These are phyloP conservation scores for Ylistrum balloti DNA, from an alignment of 1,140 invertebrate species.

Conservation along the genomic window DNA sequence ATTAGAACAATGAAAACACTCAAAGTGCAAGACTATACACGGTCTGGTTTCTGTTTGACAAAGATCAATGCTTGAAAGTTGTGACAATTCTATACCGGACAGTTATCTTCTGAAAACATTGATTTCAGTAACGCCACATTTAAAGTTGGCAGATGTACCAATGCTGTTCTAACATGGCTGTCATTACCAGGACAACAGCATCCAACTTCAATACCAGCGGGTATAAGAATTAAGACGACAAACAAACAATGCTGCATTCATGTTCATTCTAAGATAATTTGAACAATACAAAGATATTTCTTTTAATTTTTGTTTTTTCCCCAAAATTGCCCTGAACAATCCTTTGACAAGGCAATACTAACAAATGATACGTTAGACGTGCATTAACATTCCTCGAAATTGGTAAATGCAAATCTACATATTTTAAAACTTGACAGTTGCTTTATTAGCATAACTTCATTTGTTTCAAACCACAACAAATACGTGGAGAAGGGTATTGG, in stretches of 20 bases:
- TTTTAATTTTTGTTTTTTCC: background rate
- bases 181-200: background rate
- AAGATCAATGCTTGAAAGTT: slow-evolving; percentile 27
- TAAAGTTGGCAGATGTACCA: background rate
- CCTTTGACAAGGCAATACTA: background rate
- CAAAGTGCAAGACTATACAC: background rate
- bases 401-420: background rate
- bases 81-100: background rate
- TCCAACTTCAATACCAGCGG: no score
- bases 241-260: no score
- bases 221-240: no score
- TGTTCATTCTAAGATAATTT: no score
- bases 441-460: slow-evolving; percentile 6
- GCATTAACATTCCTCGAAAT: background rate
- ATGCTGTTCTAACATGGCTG: background rate
- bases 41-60: background rate
- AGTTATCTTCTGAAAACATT: slow-evolving; percentile 16
- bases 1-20: background rate
- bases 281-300: background rate
- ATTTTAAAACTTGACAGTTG: slow-evolving; percentile 3
- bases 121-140: background rate
- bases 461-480: background rate
- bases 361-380: background rate
- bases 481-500: background rate
- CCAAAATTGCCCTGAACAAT: slow-evolving; percentile 8